Evolutionary conservation across 2,888 invertebrate genomes (phyloP), one percentile per base, ranked within the genome.

Genomic region (Aricia artaxerxes): DNA sequence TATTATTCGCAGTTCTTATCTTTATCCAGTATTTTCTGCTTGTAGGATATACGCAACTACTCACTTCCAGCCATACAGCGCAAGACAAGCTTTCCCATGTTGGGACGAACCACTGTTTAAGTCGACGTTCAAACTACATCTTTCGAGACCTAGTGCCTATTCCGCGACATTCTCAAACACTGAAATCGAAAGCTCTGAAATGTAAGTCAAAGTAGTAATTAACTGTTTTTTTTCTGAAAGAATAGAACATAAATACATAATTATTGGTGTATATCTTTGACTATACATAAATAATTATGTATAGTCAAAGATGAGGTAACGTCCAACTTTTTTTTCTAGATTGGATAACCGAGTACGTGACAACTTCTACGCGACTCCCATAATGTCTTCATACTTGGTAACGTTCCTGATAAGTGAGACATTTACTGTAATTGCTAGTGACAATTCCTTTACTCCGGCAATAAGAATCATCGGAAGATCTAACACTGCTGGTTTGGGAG

Each of bases 31-130:
- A 49, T 57, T 57, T 13, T 57, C 13, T 16, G 4, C 2, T 57
- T 57, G 16, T 16, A 94, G 94, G 80, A 87, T 91, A 76, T 94
- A 94, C 79, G 94, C 92, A 0, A 95, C 97, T 13, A 97, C 97
- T 0, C 97, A 98, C 85, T 97, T 98, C 86, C 97, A 97, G 82
- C 96, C 97, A 0, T 97, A 96, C 57, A 96, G 97, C 84, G 97
- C 97, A 0, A 94, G 97, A 81, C 95, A 96, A 85, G 98, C 97
- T 0, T 98, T 98, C 85, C 98, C 98, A 0, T 98, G 98, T 87
- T 97, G 98, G 90, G 98, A 98, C 85, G 98, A 98, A 83, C 98
- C 98, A 0, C 94, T 96, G 1, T 97, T 96, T 86, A 98, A 98
- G 88, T 96, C 98, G 0, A 95, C 93, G 6, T 98, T 97, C 84